Conservation (phyloP, 1,140 invertebrate genomes). For the Drosophila elegans region DNA sequence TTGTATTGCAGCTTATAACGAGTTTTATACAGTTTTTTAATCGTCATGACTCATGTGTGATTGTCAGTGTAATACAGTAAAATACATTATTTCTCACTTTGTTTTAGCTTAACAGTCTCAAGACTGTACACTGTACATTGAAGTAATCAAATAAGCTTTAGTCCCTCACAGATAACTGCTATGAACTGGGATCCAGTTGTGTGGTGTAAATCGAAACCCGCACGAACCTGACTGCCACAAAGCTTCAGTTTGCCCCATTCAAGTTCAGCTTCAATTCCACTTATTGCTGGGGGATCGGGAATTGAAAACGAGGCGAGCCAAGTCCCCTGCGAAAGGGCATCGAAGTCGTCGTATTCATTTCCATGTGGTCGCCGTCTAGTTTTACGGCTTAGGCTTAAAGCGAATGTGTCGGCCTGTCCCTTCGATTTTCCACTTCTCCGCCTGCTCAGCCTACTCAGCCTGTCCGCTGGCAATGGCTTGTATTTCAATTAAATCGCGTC, state of each 20-base stretch:
- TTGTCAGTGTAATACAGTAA: too few relatives aligned
- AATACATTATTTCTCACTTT: not conserved
- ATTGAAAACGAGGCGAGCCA: conserved; percentile 14
- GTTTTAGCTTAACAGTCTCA: not conserved
- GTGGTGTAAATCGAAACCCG: conserved; percentile 21
- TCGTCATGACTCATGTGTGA: not conserved
- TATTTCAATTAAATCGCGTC: conserved; percentile 76
- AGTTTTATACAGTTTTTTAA: too few relatives aligned
- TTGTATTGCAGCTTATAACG: too few relatives aligned
- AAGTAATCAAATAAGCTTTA: not conserved
- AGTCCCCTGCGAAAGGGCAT: conserved; percentile 43
- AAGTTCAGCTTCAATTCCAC: conserved; percentile 4
- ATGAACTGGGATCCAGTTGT: not conserved
- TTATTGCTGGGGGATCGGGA: conserved; percentile 12
- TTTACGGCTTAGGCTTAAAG: conserved; percentile 41
- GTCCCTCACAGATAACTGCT: not conserved
- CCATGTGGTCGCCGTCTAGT: conserved; percentile 38
- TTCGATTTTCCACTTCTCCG: conserved; percentile 4
- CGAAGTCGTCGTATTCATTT: conserved; percentile 51
- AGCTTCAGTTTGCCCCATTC: not conserved
- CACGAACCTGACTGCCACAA: conserved; percentile 16
- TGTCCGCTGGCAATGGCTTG: conserved; percentile 31
- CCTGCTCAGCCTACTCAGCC: not conserved
- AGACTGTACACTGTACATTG: too few relatives aligned
- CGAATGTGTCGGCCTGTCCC: conserved; percentile 23